Evolutionary conservation across 2,113 vertebrate genomes (phyloP), one percentile per base, ranked within the genome.

Genomic region (Tragelaphus imberbis): DNA sequence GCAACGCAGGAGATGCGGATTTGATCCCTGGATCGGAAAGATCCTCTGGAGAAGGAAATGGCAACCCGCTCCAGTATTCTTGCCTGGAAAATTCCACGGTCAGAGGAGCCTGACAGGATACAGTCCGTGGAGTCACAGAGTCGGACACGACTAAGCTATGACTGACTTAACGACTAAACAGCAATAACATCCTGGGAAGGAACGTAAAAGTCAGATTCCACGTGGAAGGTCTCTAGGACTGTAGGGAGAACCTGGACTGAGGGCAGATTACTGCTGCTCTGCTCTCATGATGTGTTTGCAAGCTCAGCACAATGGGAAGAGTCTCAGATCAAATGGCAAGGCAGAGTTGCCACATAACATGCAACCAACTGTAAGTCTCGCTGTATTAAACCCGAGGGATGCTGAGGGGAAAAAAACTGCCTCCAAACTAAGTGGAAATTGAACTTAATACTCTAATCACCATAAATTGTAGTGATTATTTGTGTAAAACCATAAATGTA

Each of bases 401-500:
- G 44, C 87, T 27, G 49, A 88, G 84, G 59, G 82, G 95, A 97
- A 27, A 36, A n/a, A 44, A 56, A 44, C 77, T 28, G 0, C 87
- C 77, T 92, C 75, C 55, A 40, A 59, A 36, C 63, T 28, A 82
- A 79, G 90, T 97, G 86, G 84, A 98, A 97, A 94, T 33, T 89
- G 56, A 98, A 75, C 13, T 47, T 93, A 88, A 53, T 93, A 51
- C 82, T 95, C 77, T 95, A 71, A 91, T 97, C 87, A 68, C 94
- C 87, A 90, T 68, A 86, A 77, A 84, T 96, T 96, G 25, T 28
- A 91, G 96, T 71, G 80, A 92, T 96, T 84, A 71, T 84, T 91
- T 97, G 84, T 96, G 53, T 93, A 85, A 97, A 98, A 95, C 80
- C 88, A 12, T 36, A 97, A 88, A 94, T 59, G 84, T 92, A 61